These are phyloP conservation scores for Ia io DNA, from an alignment of 2,113 vertebrate species.

Conservation along the genomic window DNA sequence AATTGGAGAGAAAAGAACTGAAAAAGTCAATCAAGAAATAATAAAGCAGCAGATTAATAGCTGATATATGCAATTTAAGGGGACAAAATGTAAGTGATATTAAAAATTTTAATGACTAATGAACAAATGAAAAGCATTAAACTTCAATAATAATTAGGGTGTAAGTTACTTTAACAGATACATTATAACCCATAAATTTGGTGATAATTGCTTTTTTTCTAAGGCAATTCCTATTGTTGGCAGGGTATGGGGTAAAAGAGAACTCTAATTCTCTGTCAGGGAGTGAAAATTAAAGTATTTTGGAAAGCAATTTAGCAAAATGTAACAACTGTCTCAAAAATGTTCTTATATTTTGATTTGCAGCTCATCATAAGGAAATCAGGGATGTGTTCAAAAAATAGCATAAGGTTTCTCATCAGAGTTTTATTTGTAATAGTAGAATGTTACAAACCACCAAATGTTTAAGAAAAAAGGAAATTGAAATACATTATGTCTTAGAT, in stretches of 20 bases:
- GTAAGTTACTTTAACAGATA: constrained; percentile 49
- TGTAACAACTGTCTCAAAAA: background rate
- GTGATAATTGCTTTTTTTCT: constrained; percentile 45
- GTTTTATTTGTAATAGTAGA: background rate
- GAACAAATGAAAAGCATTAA: constrained; percentile 24
- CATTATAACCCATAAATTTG: constrained; percentile 16
- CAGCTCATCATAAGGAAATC: constrained; percentile 27
- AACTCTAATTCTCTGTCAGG: background rate
- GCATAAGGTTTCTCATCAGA: background rate
- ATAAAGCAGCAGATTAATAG: background rate
- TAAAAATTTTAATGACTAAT: constrained; percentile 22
- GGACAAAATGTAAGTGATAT: background rate
- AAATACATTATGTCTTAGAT: background rate
- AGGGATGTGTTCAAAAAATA: background rate
- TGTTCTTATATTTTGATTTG: constrained; percentile 16
- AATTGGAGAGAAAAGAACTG: background rate
- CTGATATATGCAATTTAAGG: background rate
- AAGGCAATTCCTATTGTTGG: constrained; percentile 36
- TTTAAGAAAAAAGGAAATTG: background rate
- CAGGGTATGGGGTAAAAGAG: background rate
- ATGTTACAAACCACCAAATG: background rate
- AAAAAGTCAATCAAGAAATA: background rate
- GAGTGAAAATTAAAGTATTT: constrained; percentile 37
- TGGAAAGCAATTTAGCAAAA: constrained; percentile 49
- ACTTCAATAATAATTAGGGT: constrained; percentile 33